Evolutionary conservation across 2,113 vertebrate species (phyloP), one percentile per base, ranked within the genome.

Genomic region (Gallinago media): DNA sequence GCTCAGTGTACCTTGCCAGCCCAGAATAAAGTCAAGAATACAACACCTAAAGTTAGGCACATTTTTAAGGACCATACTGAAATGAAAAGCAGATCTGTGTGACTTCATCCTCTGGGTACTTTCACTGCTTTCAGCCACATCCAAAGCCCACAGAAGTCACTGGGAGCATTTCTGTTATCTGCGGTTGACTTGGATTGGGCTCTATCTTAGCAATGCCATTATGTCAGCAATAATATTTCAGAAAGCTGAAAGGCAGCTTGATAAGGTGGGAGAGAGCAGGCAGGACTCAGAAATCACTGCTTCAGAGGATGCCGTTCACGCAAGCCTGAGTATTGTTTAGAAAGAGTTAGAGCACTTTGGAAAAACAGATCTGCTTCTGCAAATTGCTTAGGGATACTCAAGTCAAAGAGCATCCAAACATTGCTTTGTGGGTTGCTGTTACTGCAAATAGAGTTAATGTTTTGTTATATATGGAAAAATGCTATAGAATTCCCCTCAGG

Each of bases 201-300:
- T 84, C 59, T 66, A 3, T 92, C 42, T 94, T 59, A 49, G 52
- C 36, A 91, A 65, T 82, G 38, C n/a, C 22, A n/a, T 92, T 91
- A 62, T 91, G 77, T 94, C 88, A 91, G 58, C 80, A 92, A 4
- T 94, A 89, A 84, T 55, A 68, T 50, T 93, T 89, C 83, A 94
- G 74, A 46, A 87, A 91, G 62, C 52, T 87, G 73, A 87, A 92
- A 86, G 36, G 29, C 80, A 87, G 63, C 44, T 95, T 76, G 65
- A 54, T 95, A 94, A 91, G 52, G 31, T 76, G 61, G 31, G 70
- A 93, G 68, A 68, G 47, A 84, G 40, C 56, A 89, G 61, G n/a
- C 65, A 89, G 54, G 56, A 40, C 56, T 72, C 36, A 36, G 68
- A 86, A 88, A 65, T 50, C 81, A 12, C 36, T 88, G 76, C 56